phyloP scores from a whole-genome alignment of 1,140 invertebrate genomes.

The Acromyrmex charruanus region DNA sequence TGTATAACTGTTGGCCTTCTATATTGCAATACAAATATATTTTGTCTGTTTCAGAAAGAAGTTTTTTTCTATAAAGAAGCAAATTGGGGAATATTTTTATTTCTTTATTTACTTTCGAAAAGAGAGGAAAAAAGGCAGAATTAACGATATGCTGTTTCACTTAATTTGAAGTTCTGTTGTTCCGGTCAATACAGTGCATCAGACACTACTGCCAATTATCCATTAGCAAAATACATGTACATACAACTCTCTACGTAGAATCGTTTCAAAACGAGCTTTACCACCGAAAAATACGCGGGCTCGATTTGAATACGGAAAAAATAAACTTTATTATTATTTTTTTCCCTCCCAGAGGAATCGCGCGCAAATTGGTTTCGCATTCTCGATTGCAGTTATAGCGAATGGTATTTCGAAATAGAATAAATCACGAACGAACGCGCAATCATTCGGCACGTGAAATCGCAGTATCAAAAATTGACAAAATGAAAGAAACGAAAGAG shows the following conservation, averaged over 20 bases:
- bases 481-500: slow-evolving; percentile 6
- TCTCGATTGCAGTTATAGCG: slow-evolving; percentile 29
- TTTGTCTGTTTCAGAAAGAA: background rate
- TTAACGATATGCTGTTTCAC: background rate
- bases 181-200: background rate
- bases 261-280: slow-evolving; percentile 11
- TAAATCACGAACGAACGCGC: slow-evolving; percentile 40
- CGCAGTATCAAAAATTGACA: slow-evolving; percentile 1
- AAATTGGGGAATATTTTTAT: background rate
- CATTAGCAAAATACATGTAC: slow-evolving; percentile 11
- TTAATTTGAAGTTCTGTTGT: slow-evolving; percentile 6
- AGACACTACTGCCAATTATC: background rate
- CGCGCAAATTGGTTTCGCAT: slow-evolving; percentile 46
- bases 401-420: slow-evolving; percentile 26
- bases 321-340: slow-evolving; percentile 45
- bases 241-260: background rate
- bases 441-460: slow-evolving; percentile 37
- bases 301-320: slow-evolving; percentile 14
- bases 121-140: background rate
- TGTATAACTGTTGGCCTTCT: no score
- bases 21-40: no score
- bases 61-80: background rate
- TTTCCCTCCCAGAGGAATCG: background rate
- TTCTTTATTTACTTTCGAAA: background rate
- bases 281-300: slow-evolving; percentile 3